Conservation (phyloP, 2,888 invertebrate genomes). For the Petrolisthes manimaculis region DNA sequence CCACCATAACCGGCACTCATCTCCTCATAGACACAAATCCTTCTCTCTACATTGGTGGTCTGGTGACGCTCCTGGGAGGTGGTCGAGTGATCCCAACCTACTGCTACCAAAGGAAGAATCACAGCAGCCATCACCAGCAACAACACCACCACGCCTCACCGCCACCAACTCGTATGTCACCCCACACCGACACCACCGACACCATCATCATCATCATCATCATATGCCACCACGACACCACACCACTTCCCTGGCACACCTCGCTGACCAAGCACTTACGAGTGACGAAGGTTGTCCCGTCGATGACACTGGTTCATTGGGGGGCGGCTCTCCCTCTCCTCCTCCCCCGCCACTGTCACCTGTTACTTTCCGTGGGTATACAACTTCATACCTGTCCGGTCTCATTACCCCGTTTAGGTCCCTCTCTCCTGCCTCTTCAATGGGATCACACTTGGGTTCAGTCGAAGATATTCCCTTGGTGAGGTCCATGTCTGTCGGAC, state of each 20-base stretch:
- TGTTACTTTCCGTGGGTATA: conserved; percentile 3
- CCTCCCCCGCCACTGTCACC: conserved; percentile 32
- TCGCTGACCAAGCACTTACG: conserved; percentile 45
- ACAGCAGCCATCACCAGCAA: not conserved
- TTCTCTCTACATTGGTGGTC: conserved; percentile 45
- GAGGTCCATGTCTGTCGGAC: conserved; percentile 51
- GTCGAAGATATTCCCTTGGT: conserved; percentile 54
- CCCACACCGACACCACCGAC: not conserved
- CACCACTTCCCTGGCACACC: conserved; percentile 33
- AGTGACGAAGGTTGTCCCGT: conserved; percentile 57
- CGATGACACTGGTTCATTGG: conserved; percentile 40
- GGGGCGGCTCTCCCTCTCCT: conserved; percentile 27
- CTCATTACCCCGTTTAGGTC: conserved; percentile 54
- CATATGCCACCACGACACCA: not conserved
- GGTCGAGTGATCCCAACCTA: conserved; percentile 44
- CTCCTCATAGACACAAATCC: conserved; percentile 8
- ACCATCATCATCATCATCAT: not conserved
- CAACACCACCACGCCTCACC: too few species aligned
- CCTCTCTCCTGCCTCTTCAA: conserved; percentile 57
- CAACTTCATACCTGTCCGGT: conserved; percentile 27
- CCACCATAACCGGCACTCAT: too few species aligned
- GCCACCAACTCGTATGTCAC: not conserved
- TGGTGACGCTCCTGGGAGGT: conserved; percentile 34
- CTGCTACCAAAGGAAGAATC: not conserved
- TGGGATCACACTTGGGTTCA: conserved; percentile 53